Conservation (phyloP, 2,888 invertebrate genomes). For the Pristionchus maxplancki region DNA sequence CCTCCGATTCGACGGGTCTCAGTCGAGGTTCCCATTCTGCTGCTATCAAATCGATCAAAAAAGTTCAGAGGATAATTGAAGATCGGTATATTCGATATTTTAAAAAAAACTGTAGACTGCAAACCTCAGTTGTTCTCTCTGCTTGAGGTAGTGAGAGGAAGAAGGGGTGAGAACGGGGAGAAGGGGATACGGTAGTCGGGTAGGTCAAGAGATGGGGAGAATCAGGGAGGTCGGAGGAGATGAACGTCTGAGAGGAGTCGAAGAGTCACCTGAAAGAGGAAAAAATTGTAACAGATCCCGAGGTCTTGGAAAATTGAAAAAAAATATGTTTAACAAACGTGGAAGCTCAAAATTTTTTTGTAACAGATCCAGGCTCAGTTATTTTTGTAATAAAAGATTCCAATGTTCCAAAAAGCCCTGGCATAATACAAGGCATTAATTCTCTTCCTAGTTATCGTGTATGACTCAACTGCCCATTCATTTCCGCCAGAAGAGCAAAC, state of each 20-base stretch:
- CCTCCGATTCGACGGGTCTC: conserved; percentile 37
- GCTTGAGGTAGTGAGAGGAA: not conserved
- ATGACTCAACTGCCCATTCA: not conserved
- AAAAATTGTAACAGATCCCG: too few relatives aligned
- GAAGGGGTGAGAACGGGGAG: not conserved
- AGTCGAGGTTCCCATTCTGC: conserved; percentile 51
- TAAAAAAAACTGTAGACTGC: not conserved
- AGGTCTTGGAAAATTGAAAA: too few relatives aligned
- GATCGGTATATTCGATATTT: not conserved
- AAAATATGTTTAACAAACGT: too few relatives aligned
- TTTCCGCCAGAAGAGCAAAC: not conserved
- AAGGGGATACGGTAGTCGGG: conserved; percentile 46
- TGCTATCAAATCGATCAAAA: not conserved
- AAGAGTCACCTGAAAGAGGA: conserved; percentile 11
- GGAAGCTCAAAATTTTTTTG: too few relatives aligned
- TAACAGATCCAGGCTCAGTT: too few relatives aligned
- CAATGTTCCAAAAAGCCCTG: too few relatives aligned
- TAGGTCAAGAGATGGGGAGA: conserved; percentile 27
- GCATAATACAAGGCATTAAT: not conserved
- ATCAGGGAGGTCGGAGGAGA: conserved; percentile 65
- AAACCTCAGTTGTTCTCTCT: not conserved
- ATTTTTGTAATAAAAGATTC: too few relatives aligned
- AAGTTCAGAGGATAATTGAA: not conserved
- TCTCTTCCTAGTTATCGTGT: not conserved
- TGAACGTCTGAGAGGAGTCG: conserved; percentile 60